Percentiles rank a stretch among this genome's conserved stretches.
phyloP scores from a whole-genome alignment of 2,888 invertebrate species.

The Allophyes oxyacanthae region DNA sequence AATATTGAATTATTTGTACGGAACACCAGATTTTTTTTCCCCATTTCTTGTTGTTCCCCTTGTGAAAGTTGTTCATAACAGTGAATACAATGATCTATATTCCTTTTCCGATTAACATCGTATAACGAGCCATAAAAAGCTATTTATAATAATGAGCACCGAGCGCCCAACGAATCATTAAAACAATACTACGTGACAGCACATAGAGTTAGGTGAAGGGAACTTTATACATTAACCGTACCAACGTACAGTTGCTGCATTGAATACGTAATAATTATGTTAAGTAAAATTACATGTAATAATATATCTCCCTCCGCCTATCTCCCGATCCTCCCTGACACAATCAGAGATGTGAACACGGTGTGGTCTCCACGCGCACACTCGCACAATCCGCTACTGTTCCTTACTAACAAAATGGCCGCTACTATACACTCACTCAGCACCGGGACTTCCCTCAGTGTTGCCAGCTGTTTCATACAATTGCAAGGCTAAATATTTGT shows the following conservation, averaged over 20 bases:
- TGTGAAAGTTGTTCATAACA: too few relatives aligned
- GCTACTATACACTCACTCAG: constrained; percentile 69
- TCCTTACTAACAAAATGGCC: constrained; percentile 84
- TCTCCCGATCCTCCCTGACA: constrained; percentile 57
- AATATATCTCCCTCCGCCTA: constrained; percentile 58
- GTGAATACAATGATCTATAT: too few relatives aligned
- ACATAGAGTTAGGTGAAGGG: constrained; percentile 65
- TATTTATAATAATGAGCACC: constrained; percentile 10
- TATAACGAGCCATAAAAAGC: neutral
- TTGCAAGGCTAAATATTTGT: constrained; percentile 30
- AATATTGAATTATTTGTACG: too few relatives aligned
- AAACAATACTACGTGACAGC: constrained; percentile 51
- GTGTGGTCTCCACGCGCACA: constrained; percentile 87
- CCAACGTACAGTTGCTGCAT: constrained; percentile 13
- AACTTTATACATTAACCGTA: constrained; percentile 35
- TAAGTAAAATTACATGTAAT: constrained; percentile 11
- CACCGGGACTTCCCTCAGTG: constrained; percentile 48
- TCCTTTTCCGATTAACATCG: too few relatives aligned
- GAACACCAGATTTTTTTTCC: too few relatives aligned
- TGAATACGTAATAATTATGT: constrained; percentile 3
- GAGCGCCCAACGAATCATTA: constrained; percentile 41
- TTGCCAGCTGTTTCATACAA: constrained; percentile 41
- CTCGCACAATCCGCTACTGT: constrained; percentile 85
- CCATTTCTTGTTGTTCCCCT: too few relatives aligned
- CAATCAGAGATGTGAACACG: constrained; percentile 74